phyloP scores from a whole-genome alignment of 2,797 vertebrate genomes.

The Streptopelia turtur region DNA sequence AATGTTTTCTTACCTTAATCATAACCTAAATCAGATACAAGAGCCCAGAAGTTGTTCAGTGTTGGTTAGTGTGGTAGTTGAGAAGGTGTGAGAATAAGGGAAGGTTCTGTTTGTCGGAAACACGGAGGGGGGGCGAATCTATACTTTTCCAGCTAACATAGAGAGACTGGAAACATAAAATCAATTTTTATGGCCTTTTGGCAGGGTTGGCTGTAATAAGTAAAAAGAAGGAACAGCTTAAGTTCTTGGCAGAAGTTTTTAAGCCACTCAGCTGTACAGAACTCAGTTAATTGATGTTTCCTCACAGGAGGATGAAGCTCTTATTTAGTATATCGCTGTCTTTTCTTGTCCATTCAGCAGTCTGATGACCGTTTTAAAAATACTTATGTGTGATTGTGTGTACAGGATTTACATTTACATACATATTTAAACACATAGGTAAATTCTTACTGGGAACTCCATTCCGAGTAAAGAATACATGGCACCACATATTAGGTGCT shows the following conservation, averaged over 20 bases:
- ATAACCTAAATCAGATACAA: not conserved
- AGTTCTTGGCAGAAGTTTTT: slow-evolving; percentile 57
- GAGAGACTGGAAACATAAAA: slow-evolving; percentile 57
- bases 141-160: slow-evolving; percentile 43
- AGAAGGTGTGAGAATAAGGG: slow-evolving; percentile 44
- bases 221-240: slow-evolving; percentile 55
- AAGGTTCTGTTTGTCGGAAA: slow-evolving; percentile 53
- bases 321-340: not conserved
- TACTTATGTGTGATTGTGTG: not conserved
- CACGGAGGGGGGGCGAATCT: slow-evolving; percentile 7
- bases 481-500: rapidly evolving
- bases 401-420: not conserved
- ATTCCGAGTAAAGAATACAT: not conserved
- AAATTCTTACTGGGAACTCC: not conserved
- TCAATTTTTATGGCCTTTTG: slow-evolving; percentile 62
- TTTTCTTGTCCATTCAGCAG: not conserved
- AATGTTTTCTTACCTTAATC: not conserved
- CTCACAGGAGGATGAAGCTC: slow-evolving; percentile 18
- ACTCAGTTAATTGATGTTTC: slow-evolving; percentile 33
- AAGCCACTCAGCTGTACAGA: slow-evolving; percentile 29
- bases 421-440: not conserved
- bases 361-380: not conserved
- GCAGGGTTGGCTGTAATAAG: slow-evolving; percentile 40
- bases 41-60: not conserved
- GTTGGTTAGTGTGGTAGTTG: not conserved